Evolutionary conservation across 2,797 vertebrate species (phyloP), one percentile per base, ranked within the genome.

Genomic region (Eurystomus glaucurus): DNA sequence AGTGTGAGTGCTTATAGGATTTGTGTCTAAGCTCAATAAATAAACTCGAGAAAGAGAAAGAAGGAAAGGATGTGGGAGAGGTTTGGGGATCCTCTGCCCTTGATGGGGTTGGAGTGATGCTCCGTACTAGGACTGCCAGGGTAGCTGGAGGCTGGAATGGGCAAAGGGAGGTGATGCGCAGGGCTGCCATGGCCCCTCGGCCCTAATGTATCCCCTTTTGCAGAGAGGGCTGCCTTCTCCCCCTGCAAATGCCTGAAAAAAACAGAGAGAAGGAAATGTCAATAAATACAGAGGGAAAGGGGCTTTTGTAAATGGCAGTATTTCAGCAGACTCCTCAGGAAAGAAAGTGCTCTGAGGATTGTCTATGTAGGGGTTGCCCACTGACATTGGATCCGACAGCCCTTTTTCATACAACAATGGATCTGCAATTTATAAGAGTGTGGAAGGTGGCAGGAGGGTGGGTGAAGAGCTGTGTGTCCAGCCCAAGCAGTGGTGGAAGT

Each of bases 1-100:
- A 64, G 25, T 23, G 50, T n/a, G 61, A 88, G 21, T 43, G 50
- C 64, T 81, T 91, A 88, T 37, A 71, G 41, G 33, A 91, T 77
- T 95, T 11, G 2, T 37, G 79, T 74, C 68, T 85, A 71, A 94
- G 72, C 35, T 70, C 89, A 78, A 50, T 90, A 86, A 96, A 93
- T 93, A 95, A 94, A 80, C 60, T 64, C 48, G 41, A 82, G 81
- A 64, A 51, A 62, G 90, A n/a, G 9, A 11, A 20, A 6, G 18
- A 33, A 52, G 37, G 21, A 55, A 78, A 71, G 55, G 80, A 74
- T 17, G 22, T 13, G 11, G 31, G 31, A 65, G 55, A 77, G 51
- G 8, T 46, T 57, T 83, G 52, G 52, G 37, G 18, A 82, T 80
- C 22, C 25, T 86, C 22, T 83, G 3, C 7, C 10, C 11, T 10